Evolutionary conservation across 2,888 invertebrate genomes (phyloP), one percentile per base, ranked within the genome.

Genomic region (Allophyes oxyacanthae): DNA sequence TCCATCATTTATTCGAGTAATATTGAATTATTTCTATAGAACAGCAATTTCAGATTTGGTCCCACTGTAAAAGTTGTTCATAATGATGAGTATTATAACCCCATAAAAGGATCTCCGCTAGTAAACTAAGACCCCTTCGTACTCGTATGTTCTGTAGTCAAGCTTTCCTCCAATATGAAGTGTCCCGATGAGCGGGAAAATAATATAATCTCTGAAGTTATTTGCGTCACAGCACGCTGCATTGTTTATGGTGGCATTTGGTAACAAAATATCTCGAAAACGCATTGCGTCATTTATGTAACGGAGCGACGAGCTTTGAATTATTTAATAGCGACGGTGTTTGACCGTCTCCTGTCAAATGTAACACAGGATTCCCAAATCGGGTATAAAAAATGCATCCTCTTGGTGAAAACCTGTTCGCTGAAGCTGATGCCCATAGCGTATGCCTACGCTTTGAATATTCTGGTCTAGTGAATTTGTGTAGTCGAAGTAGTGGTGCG

Each of bases 241-340:
- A 67, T 63, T 66, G 56, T 66, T 67, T 61, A 68, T 59, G 53
- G 32, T 66, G 53, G 52, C 64, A 76, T 69, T 81, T 69, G 54
- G 74, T 77, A 63, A 78, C 74, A 75, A 77, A 74, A 79, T 74
- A 72, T 76, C 70, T 71, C 59, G 60, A 75, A 75, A 83, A 79
- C 75, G 73, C 73, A 75, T 84, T 85, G 82, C 82, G 74, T 83
- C 79, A 84, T 78, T 64, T 72, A 78, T 78, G 79, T 82, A 83
- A 84, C 75, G 81, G 66, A 62, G 69, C 67, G 74, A 78, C 67
- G 77, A 72, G 78, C 67, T 68, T 71, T 67, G 80, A 77, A 82
- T 82, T 71, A 73, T 67, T 77, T 67, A 77, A 75, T 59, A 68
- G 38, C 51, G 56, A 48, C 66, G 56, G 65, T 62, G 45, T 43